Base-by-base conservation (phyloP, 2,888 invertebrate genomes). In the Melanotus villosus region DNA sequence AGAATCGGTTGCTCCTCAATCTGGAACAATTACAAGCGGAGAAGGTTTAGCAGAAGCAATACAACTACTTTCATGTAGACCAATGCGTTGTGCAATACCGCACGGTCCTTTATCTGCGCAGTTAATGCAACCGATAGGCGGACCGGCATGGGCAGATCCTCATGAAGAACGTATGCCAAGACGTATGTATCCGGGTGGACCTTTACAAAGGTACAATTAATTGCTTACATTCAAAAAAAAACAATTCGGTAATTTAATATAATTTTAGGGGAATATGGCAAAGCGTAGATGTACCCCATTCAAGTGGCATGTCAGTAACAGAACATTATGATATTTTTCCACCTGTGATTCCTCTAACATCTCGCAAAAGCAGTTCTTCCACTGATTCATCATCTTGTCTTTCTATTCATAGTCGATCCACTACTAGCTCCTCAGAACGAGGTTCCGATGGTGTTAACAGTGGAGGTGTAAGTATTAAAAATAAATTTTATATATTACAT, bases 31-130 rank as follows among this genome's bases (percentile, higher is more conserved):
- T 74, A 86, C 89, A 19, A 89, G 90, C 78, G 90, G 90, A 62
- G 91, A 91, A 79, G 90, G 91, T 16, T 84, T 91, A 45, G 89
- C 89, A 10, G 90, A 90, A 81, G 90, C 90, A 1, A 91, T 91
- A 73, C 90, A 90, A 74, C 80, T 91, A 18, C 81, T 91, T 4
- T 90, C 90, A 5, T 90, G 89, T 76, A 85, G 88, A 70, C 90
- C 90, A 57, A 80, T 80, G 72, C 75, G 85, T 18, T 81, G 80
- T 60, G 80, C 81, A n/a, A 81, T 84, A 47, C 83, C 81, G 5
- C 72, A 69, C 23, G 69, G 70, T 16, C 70, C 72, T 1, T 74
- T 80, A 12, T 77, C 82, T 1, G 77, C 81, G 5, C 83, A 81
- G 70, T 69, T 74, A 14, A 63, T 76, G 34, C 79, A 80, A 18